These are phyloP conservation scores for Saccostrea glomerata DNA, from an alignment of 1,140 invertebrate species.

Conservation along the genomic window DNA sequence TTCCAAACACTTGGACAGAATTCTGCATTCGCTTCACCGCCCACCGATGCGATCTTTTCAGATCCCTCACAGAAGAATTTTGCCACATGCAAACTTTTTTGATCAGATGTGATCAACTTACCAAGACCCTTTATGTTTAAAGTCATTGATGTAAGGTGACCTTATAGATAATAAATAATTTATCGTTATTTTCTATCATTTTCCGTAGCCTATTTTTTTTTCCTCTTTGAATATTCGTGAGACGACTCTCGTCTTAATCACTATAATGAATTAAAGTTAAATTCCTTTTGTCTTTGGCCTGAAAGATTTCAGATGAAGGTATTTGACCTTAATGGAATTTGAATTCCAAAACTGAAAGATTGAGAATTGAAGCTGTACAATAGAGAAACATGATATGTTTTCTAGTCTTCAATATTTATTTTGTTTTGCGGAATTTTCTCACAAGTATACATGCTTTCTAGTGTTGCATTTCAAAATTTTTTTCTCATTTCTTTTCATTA, in stretches of 20 bases:
- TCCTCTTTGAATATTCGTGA: slow-evolving; percentile 27
- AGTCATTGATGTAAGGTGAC: slow-evolving; percentile 36
- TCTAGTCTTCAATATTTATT: not conserved
- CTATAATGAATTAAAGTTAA: slow-evolving; percentile 28
- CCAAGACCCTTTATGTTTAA: not conserved
- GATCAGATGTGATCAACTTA: slow-evolving; percentile 36
- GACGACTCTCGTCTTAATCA: slow-evolving; percentile 20
- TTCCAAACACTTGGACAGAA: slow-evolving; percentile 37
- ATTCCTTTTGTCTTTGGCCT: slow-evolving; percentile 33
- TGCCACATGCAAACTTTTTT: slow-evolving; percentile 36
- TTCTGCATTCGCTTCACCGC: slow-evolving; percentile 32
- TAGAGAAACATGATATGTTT: not conserved
- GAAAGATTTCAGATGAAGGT: slow-evolving; percentile 33
- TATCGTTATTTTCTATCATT: slow-evolving; percentile 37
- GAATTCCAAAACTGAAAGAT: slow-evolving; percentile 25
- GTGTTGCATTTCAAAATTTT: not conserved
- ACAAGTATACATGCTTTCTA: slow-evolving; percentile 34
- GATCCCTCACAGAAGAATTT: not conserved
- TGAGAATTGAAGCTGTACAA: not conserved
- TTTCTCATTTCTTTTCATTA: slow-evolving; percentile 24
- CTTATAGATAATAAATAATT: slow-evolving; percentile 39
- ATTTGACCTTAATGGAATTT: slow-evolving; percentile 34
- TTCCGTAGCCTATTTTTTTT: slow-evolving; percentile 35
- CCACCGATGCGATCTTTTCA: slow-evolving; percentile 24
- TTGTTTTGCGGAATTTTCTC: slow-evolving; percentile 25